phyloP scores from a whole-genome alignment of 1,140 invertebrate genomes.

The Stegodyphus mimosarum region DNA sequence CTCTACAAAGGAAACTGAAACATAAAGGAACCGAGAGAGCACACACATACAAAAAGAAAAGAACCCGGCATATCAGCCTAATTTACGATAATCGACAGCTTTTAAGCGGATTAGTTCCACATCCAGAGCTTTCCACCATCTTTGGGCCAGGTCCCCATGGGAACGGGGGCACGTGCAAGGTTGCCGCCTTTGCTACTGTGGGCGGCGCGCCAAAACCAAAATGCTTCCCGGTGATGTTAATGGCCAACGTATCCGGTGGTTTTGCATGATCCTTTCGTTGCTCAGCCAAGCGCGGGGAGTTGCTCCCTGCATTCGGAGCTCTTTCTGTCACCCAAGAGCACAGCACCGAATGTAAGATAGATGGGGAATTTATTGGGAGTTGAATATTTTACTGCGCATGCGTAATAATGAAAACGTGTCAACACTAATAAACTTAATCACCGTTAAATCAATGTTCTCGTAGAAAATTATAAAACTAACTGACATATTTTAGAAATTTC shows the following conservation, averaged over 20 bases:
- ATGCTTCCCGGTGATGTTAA: conserved; percentile 25
- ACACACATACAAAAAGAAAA: background rate
- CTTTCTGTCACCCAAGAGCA: too few relatives aligned
- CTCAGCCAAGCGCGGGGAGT: background rate
- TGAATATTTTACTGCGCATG: background rate
- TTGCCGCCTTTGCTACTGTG: conserved; percentile 28
- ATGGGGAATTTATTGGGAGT: background rate
- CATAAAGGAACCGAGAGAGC: background rate
- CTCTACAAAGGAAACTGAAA: background rate
- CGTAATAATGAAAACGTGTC: too few relatives aligned
- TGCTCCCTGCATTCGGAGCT: background rate
- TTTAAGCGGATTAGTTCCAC: conserved; percentile 18
- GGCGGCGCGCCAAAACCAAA: conserved; percentile 20
- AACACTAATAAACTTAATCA: too few relatives aligned
- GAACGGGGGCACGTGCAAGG: conserved; percentile 26
- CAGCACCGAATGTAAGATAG: too few relatives aligned
- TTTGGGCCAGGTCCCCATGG: background rate
- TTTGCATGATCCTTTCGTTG: conserved; percentile 6
- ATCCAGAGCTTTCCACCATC: background rate
- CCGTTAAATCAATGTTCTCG: too few relatives aligned
- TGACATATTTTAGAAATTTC: too few relatives aligned
- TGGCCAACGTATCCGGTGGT: conserved; percentile 45
- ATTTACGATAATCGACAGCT: conserved; percentile 29
- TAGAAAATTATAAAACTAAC: too few relatives aligned
- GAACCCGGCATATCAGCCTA: background rate